These are phyloP conservation scores for Mus pahari DNA, from an alignment of 2,113 vertebrate genomes.

Conservation along the genomic window DNA sequence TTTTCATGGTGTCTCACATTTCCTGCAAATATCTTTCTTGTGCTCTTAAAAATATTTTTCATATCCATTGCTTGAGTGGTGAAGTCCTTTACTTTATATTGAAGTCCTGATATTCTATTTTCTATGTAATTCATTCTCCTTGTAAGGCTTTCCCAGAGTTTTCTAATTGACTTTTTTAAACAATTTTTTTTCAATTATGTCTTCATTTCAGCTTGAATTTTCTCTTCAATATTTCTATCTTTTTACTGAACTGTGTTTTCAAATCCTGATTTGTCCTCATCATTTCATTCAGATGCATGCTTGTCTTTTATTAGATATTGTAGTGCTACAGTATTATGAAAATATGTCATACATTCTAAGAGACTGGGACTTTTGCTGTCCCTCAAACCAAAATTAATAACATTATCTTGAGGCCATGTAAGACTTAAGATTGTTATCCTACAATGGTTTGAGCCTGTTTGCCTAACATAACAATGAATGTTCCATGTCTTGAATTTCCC, in stretches of 20 bases:
- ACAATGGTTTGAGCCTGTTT: background rate
- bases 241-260: background rate
- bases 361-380: background rate
- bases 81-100: background rate
- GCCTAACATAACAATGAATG: background rate
- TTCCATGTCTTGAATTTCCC: background rate
- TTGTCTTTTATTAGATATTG: background rate
- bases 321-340: background rate
- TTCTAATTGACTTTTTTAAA: background rate
- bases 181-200: background rate
- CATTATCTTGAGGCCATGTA: background rate
- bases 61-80: background rate
- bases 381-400: background rate
- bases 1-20: background rate
- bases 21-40: background rate
- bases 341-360: background rate
- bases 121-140: background rate
- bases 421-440: background rate
- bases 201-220: background rate
- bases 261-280: background rate
- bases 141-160: background rate
- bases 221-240: background rate
- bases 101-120: background rate
- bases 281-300: background rate
- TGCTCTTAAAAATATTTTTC: background rate